Percentiles rank a stretch among this genome's conserved stretches.
phyloP scores from a whole-genome alignment of 2,113 vertebrate genomes.

The Uropsilus gracilis region DNA sequence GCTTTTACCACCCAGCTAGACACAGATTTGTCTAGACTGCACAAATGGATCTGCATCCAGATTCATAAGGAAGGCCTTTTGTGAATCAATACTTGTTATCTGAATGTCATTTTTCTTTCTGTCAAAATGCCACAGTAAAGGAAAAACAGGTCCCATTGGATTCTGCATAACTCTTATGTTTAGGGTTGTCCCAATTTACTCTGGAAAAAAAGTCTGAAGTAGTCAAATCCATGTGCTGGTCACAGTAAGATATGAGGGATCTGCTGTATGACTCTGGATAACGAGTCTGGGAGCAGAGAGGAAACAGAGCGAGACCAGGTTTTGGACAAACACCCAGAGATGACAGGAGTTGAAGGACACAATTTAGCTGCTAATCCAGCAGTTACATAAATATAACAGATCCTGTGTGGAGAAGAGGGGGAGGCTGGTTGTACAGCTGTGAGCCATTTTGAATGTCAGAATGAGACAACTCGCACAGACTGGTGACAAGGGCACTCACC shows the following conservation, averaged over 20 bases:
- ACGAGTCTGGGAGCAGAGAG: background rate
- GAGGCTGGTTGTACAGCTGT: background rate
- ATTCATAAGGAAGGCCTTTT: constrained; percentile 60
- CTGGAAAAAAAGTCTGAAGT: background rate
- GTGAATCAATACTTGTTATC: constrained; percentile 68
- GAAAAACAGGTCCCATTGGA: background rate
- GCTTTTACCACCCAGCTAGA: constrained; percentile 62
- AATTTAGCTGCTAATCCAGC: background rate
- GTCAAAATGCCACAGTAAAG: constrained; percentile 50
- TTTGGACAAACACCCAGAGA: background rate
- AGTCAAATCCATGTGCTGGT: background rate
- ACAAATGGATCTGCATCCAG: constrained; percentile 52
- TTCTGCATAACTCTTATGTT: constrained; percentile 32
- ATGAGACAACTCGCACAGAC: background rate
- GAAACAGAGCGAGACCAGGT: background rate
- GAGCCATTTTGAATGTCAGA: background rate
- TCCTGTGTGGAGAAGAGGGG: background rate
- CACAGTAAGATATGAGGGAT: background rate
- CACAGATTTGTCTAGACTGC: constrained; percentile 62
- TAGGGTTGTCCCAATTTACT: constrained; percentile 27
- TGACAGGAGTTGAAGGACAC: background rate
- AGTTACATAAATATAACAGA: background rate
- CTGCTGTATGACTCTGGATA: background rate
- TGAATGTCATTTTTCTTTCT: constrained; percentile 69
- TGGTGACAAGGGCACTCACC: background rate